These are phyloP conservation scores for Diarsia dahlii DNA, from an alignment of 2,888 invertebrate genomes.

Conservation along the genomic window DNA sequence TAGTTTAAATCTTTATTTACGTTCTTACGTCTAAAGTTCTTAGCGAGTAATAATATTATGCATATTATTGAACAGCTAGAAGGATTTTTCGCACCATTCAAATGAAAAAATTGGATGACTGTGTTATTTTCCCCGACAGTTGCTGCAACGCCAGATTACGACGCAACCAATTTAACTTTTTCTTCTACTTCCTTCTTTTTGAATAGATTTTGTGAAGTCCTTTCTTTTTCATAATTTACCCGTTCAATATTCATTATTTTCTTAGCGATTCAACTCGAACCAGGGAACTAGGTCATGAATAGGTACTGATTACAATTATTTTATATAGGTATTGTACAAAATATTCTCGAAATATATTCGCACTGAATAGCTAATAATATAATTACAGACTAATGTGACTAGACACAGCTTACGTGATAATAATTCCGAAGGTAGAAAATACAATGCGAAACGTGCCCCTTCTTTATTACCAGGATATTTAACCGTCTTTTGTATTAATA, in stretches of 20 bases:
- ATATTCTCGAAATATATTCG: too few relatives aligned
- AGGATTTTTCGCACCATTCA: neutral
- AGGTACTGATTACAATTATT: too few relatives aligned
- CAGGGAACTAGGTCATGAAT: neutral
- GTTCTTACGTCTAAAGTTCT: neutral
- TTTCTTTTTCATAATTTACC: neutral
- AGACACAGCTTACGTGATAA: neutral
- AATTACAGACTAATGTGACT: neutral
- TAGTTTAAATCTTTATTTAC: neutral
- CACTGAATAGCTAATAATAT: neutral
- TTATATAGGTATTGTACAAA: neutral
- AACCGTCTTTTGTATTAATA: conserved; percentile 42
- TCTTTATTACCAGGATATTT: conserved; percentile 30
- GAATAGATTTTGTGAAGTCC: neutral
- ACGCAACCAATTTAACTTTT: conserved; percentile 14
- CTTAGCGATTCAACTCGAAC: neutral
- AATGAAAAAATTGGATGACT: conserved; percentile 10
- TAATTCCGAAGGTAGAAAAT: neutral
- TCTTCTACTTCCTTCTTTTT: neutral
- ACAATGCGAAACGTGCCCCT: conserved; percentile 1
- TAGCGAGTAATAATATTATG: neutral
- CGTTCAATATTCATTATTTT: conserved; percentile 10
- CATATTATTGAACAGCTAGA: neutral
- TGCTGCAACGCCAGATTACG: conserved; percentile 6
- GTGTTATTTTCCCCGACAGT: neutral